These are phyloP conservation scores for Drosophila meridiana DNA, from an alignment of 2,888 invertebrate genomes.

Conservation along the genomic window DNA sequence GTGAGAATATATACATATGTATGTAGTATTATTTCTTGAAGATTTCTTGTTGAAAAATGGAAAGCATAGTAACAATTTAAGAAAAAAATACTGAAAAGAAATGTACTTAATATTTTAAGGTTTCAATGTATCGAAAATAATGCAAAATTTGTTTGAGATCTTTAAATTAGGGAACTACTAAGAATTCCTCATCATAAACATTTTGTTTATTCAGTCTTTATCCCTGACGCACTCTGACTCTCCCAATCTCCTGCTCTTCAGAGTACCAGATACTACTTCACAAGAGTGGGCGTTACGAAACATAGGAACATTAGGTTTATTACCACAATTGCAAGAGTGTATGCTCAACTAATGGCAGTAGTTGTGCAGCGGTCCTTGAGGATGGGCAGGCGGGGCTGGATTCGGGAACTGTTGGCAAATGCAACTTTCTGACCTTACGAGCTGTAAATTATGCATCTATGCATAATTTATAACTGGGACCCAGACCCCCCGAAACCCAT, in stretches of 20 bases:
- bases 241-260: background rate
- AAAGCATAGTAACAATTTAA: background rate
- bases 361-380: slow-evolving; percentile 16
- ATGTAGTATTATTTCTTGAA: background rate
- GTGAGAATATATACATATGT: no score
- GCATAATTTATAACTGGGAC: slow-evolving; percentile 73
- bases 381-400: slow-evolving; percentile 1
- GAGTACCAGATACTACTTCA: slow-evolving; percentile 2
- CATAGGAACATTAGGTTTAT: slow-evolving; percentile 45
- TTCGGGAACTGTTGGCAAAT: slow-evolving; percentile 53
- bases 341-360: slow-evolving; percentile 39
- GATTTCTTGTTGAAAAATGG: no score
- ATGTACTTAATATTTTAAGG: background rate
- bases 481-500: slow-evolving; percentile 52
- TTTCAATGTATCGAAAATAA: background rate
- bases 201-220: background rate
- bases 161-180: background rate
- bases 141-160: background rate
- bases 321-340: slow-evolving; percentile 47
- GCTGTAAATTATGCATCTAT: slow-evolving; percentile 78
- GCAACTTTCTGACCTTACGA: slow-evolving; percentile 80
- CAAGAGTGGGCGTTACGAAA: slow-evolving; percentile 33
- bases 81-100: background rate
- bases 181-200: background rate
- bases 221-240: background rate